Base-by-base conservation (phyloP, 2,113 vertebrate species). In the Nymphicus hollandicus region DNA sequence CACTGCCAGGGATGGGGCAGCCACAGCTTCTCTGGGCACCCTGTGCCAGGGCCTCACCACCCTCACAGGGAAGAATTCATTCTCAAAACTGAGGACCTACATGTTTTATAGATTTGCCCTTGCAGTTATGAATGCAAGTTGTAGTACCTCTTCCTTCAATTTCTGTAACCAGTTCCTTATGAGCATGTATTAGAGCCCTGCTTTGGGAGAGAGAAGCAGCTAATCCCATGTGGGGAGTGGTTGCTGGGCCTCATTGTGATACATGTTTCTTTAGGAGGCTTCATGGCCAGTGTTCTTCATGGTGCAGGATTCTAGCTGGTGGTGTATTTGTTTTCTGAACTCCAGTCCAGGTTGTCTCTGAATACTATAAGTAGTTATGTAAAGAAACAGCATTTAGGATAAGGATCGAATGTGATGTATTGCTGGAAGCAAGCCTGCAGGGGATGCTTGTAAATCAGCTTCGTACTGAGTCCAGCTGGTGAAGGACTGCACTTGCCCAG, bases 171-270 rank as follows among this genome's bases (percentile, higher is more conserved):
- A 22, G 13, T 68, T 76, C 33, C 41, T 66, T 55, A n/a, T 7
- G 2, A 85, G 13, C 17, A 14, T 11, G 10, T 47, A 24, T 47
- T 53, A n/a, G 69, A 43, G 19, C n/a, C 0, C 0, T 61, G 17
- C 70, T 77, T 71, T 70, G 39, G 46, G n/a, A 66, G 63, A 71
- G 70, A 5, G 66, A 27, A 76, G 47, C 33, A 78, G 33, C 33
- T 47, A 11, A 31, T 76, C 14, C 11, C 41, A 37, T 2, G 1
- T 49, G 35, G 52, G 41, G 28, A 86, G 31, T 7, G 4, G 35
- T 13, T 86, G 35, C 63, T 66, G 35, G 17, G 33, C 78, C 9
- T 82, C 28, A 7, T 25, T 7, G 2, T 69, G 37, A 19, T 35
- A 61, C 4, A 4, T 0, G 0, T 58, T 64, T 89, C 55, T 64